Percentiles rank a stretch among this genome's conserved stretches.
Evolutionary conservation across 2,797 vertebrate genomes (phyloP).

Genomic region (Peromyscus melanophrys): DNA sequence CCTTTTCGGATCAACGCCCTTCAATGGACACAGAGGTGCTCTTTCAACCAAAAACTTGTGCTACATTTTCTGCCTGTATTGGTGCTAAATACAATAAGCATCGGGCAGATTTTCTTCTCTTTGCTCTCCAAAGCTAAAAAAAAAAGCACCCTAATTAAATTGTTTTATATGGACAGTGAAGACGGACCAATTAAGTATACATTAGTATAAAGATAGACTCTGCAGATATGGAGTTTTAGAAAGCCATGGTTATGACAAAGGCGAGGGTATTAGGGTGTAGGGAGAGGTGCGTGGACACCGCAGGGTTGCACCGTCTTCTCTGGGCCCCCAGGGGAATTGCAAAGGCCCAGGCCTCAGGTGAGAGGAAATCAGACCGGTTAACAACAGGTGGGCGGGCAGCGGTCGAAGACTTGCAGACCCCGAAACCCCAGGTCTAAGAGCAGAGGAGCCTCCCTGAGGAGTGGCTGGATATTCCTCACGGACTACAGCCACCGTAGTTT

Average conservation of each 20-base stretch:
- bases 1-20: conserved; percentile 94
- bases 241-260: conserved; percentile 85
- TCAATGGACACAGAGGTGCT: conserved; percentile 93
- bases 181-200: conserved; percentile 91
- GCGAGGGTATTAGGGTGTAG: conserved; percentile 79
- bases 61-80: conserved; percentile 93
- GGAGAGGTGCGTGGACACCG: neutral
- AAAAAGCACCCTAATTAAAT: conserved; percentile 91
- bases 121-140: conserved; percentile 88
- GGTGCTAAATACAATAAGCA: conserved; percentile 92
- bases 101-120: conserved; percentile 88
- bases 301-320: conserved; percentile 74
- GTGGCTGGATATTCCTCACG: too few species aligned
- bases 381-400: conserved; percentile 78
- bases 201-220: conserved; percentile 91
- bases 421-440: neutral
- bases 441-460: too few species aligned
- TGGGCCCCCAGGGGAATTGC: neutral
- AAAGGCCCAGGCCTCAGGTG: conserved; percentile 61
- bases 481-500: neutral
- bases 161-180: conserved; percentile 92
- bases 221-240: conserved; percentile 87
- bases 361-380: neutral
- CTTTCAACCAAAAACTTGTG: conserved; percentile 94
- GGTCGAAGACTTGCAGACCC: neutral